A percentile compares a stretch with the other conserved stretches of the same genome.
These are phyloP conservation scores for Brienomyrus longianalis DNA, from an alignment of 2,113 vertebrate genomes.

Conservation along the genomic window DNA sequence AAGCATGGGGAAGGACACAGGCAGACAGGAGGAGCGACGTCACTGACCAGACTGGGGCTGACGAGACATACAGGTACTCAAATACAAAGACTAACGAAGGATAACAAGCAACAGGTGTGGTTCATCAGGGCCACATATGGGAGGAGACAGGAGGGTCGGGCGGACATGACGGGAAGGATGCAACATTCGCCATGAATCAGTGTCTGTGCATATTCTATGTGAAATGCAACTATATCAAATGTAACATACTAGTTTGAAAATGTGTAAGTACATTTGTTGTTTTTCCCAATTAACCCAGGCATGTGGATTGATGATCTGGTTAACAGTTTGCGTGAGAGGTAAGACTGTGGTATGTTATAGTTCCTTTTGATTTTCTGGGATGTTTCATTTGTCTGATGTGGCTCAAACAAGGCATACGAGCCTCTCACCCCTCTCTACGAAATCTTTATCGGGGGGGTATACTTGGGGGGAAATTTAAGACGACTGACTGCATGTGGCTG, in stretches of 20 bases:
- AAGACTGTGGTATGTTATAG: neutral
- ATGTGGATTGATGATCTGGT: neutral
- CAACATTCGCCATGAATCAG: neutral
- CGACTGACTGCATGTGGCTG: neutral
- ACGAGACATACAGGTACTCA: no score
- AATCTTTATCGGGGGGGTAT: neutral
- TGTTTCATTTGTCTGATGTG: neutral
- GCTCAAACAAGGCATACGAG: neutral
- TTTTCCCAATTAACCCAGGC: neutral
- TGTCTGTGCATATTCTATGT: neutral
- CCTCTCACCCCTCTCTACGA: neutral
- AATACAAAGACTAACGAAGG: neutral
- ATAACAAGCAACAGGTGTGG: neutral
- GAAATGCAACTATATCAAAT: neutral
- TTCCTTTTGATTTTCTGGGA: neutral
- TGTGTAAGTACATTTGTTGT: neutral
- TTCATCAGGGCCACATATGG: neutral
- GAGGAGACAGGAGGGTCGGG: neutral
- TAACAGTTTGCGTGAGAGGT: neutral
- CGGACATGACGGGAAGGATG: neutral
- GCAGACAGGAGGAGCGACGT: neutral
- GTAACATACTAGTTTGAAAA: neutral
- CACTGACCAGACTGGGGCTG: neutral
- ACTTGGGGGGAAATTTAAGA: neutral
- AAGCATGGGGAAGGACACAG: neutral